Conservation (phyloP, 2,888 invertebrate genomes). For the Scaptomyza polygonia region DNA sequence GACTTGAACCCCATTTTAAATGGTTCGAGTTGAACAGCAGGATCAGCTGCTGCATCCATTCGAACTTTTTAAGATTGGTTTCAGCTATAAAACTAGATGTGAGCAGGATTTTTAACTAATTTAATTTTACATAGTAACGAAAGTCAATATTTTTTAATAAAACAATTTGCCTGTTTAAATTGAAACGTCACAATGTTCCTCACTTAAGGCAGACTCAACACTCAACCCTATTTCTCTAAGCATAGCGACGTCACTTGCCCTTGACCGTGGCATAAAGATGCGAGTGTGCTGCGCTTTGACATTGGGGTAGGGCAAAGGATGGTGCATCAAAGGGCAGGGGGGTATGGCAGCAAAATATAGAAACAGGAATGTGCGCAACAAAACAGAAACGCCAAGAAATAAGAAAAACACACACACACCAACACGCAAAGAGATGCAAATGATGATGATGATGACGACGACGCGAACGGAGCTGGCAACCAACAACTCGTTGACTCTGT, state of each 20-base stretch:
- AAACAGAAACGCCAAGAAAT: slow-evolving; percentile 64
- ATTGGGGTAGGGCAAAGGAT: slow-evolving; percentile 35
- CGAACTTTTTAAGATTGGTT: background rate
- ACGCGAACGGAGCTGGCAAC: slow-evolving; percentile 34
- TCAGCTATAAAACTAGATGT: too few relatives aligned
- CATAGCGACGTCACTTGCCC: slow-evolving; percentile 42
- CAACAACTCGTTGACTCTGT: slow-evolving; percentile 56
- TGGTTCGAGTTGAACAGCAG: background rate
- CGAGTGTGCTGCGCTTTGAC: slow-evolving; percentile 50
- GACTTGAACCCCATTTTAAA: background rate
- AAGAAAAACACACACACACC: slow-evolving; percentile 45
- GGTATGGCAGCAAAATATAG: slow-evolving; percentile 26
- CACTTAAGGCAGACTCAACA: slow-evolving; percentile 3
- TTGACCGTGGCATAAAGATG: slow-evolving; percentile 64
- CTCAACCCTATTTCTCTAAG: background rate
- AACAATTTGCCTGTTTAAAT: background rate
- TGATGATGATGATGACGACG: slow-evolving; percentile 18
- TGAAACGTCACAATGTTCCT: background rate
- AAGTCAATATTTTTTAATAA: too few relatives aligned
- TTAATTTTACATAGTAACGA: too few relatives aligned
- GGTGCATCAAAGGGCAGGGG: slow-evolving; percentile 4
- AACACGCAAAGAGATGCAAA: slow-evolving; percentile 3
- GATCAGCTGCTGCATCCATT: background rate
- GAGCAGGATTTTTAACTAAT: too few relatives aligned
- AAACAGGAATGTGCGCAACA: slow-evolving; percentile 59